Evolutionary conservation across 37 sponge, comb jelly and placozoan species (phyloP), one percentile per base, ranked within the genome.

Genomic region (Haliclona indistincta): DNA sequence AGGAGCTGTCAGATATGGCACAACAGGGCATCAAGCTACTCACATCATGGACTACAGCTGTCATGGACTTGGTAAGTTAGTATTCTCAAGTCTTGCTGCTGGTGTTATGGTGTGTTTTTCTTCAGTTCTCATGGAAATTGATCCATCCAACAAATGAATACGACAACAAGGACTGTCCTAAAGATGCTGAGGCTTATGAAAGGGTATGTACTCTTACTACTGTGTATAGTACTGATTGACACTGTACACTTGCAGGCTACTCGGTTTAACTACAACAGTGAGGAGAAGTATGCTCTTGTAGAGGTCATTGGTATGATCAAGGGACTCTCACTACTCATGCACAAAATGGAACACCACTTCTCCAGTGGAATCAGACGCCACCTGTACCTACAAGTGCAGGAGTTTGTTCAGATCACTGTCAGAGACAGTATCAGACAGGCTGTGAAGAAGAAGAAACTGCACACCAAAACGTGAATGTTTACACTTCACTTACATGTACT

Each of bases 251-350:
- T 22, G 0, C 74, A 97, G 95, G 99, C 96, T 53, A 87, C 87
- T 5, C 89, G 96, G 19, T 98, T 95, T 84, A 98, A 98, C 84
- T 98, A 94, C 93, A 81, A 86, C 11, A 72, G 74, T 42, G 96
- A 93, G 56, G 99, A 98, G 85, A 98, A 98, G 79, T 98, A 85
- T 81, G 93, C 93, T 7, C 54, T 98, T 56, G 93, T 95, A 39
- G 99, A 98, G 88, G 86, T 88, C 58, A 88, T 97, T 63, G 92
- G 90, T 6, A 94, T 94, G 87, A 97, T 97, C 53, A 97, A 97
- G 76, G 95, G 95, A 0, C 83, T 94, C 17, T 88, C 91, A 29
- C 86, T 88, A 1, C 89, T 97, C 70, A 91, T 97, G 94, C 89
- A 86, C 52, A 73, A 89, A 25, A 93, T 98, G 96, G 99, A 98